Percentiles rank a stretch among this genome's conserved stretches.
These are phyloP conservation scores for Cataglyphis altisquamis DNA, from an alignment of 2,888 invertebrate genomes.

Conservation along the genomic window DNA sequence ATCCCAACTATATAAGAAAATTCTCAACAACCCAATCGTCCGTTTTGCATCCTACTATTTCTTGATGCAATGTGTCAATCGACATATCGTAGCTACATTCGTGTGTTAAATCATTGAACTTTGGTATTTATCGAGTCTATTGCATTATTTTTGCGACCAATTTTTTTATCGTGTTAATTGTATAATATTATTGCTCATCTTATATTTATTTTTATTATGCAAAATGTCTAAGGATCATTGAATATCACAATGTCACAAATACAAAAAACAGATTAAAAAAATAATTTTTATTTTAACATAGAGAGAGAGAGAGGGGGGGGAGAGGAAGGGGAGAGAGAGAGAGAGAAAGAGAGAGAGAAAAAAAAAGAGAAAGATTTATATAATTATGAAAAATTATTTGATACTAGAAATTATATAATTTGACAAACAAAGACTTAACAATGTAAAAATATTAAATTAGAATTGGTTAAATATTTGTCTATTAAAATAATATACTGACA, in stretches of 20 bases:
- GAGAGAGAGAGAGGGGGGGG: no score
- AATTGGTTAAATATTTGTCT: background rate
- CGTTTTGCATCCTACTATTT: constrained; percentile 27
- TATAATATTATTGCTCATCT: background rate
- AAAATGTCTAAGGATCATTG: background rate
- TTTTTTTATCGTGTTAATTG: background rate
- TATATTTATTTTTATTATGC: background rate
- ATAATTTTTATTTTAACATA: background rate
- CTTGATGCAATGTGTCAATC: constrained; percentile 40
- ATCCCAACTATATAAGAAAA: constrained; percentile 46
- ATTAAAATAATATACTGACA: background rate
- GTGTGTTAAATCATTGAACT: constrained; percentile 14
- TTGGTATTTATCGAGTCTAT: constrained; percentile 27
- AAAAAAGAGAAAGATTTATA: background rate
- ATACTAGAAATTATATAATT: background rate
- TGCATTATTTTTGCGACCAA: constrained; percentile 14
- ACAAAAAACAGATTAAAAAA: background rate
- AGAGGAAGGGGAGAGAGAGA: background rate
- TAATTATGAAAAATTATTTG: background rate
- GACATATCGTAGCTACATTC: constrained; percentile 1
- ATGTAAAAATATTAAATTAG: background rate
- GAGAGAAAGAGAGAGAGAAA: background rate
- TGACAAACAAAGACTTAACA: background rate
- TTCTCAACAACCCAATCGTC: constrained; percentile 46
- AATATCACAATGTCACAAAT: background rate